Conservation (phyloP, 2,888 invertebrate species). For the Scelioninae gen. 1 region DNA sequence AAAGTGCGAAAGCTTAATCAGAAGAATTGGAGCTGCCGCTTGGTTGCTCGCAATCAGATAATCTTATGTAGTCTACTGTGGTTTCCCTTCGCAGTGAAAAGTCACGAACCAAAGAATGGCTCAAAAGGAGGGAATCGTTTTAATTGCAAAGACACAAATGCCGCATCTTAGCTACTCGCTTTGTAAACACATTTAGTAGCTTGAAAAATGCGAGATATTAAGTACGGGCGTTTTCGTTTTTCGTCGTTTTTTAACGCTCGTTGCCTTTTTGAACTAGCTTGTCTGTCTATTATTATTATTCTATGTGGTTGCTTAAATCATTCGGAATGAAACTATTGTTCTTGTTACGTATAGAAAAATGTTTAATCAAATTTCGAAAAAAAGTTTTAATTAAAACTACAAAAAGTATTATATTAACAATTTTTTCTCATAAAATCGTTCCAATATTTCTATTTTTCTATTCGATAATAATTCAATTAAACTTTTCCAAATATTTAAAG, state of each 20-base stretch:
- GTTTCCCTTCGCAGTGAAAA: conserved; percentile 68
- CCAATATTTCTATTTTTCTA: no score
- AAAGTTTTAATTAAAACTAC: no score
- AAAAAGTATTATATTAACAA: no score
- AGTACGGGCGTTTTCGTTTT: conserved; percentile 37
- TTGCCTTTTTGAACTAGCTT: not conserved
- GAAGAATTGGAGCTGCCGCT: conserved; percentile 81
- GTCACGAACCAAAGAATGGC: conserved; percentile 62
- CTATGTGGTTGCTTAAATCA: conserved; percentile 29
- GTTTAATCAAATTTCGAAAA: no score
- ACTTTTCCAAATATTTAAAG: no score
- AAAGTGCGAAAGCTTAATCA: conserved; percentile 84
- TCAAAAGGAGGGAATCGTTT: conserved; percentile 51
- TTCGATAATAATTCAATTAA: no score
- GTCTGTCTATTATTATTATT: conserved; percentile 47
- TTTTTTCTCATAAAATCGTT: no score
- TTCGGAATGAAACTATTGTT: conserved; percentile 16
- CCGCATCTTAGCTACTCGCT: conserved; percentile 63
- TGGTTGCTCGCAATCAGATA: conserved; percentile 81
- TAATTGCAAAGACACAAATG: conserved; percentile 66
- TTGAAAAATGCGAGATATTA: conserved; percentile 49
- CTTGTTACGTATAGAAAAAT: no score
- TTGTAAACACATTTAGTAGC: conserved; percentile 65
- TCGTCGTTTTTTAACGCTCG: conserved; percentile 8
- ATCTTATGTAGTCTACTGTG: conserved; percentile 70